Percentiles rank a stretch among this genome's conserved stretches.
Conservation (phyloP, 2,797 vertebrate genomes). For the Malurus splendens region DNA sequence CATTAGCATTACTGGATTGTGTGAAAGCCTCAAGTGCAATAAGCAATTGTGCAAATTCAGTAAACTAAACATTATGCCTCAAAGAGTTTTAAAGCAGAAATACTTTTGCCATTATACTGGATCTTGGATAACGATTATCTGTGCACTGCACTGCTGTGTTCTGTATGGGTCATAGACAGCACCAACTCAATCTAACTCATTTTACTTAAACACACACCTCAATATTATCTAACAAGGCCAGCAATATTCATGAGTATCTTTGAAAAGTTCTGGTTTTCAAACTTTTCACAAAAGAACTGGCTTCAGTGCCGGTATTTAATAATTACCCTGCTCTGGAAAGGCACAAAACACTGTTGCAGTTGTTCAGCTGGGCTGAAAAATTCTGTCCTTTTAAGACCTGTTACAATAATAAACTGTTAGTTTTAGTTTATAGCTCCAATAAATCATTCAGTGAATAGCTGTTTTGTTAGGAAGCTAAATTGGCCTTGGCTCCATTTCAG, state of each 20-base stretch:
- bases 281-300: constrained; percentile 33
- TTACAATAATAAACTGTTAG: constrained; percentile 62
- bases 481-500: constrained; percentile 64
- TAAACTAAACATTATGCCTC: not conserved
- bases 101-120: not conserved
- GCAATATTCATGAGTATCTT: not conserved
- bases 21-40: not conserved
- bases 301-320: not conserved
- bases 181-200: not conserved
- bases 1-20: not conserved
- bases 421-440: constrained; percentile 59
- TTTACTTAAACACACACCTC: not conserved
- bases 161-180: not conserved
- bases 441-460: constrained; percentile 62
- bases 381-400: constrained; percentile 56
- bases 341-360: constrained; percentile 55
- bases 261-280: not conserved
- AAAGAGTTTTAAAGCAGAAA: not conserved
- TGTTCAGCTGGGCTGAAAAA: constrained; percentile 52
- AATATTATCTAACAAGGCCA: not conserved
- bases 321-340: constrained; percentile 34
- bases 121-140: not conserved
- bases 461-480: constrained; percentile 62
- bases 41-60: not conserved
- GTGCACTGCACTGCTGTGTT: not conserved